Percentiles rank a stretch among this genome's conserved stretches.
Evolutionary conservation across 2,888 invertebrate species (phyloP).

Genomic region (Trichopoda pennipes): DNA sequence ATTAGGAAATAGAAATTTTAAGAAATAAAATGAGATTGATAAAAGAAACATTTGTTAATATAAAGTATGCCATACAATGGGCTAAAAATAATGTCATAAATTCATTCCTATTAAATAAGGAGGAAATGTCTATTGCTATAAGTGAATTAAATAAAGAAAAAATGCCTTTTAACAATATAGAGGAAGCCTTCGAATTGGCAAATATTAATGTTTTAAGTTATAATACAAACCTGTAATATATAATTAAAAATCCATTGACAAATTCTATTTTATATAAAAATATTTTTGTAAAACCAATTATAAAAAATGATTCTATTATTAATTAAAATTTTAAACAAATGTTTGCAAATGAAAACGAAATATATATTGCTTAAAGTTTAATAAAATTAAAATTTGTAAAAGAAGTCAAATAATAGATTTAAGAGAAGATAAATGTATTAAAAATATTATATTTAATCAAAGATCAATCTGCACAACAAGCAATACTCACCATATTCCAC

Average conservation of each 20-base stretch:
- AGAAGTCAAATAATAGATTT: too few relatives aligned
- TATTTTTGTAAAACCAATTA: slow-evolving; percentile 16
- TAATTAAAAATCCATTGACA: slow-evolving; percentile 13
- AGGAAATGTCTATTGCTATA: too few relatives aligned
- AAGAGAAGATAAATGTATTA: too few relatives aligned
- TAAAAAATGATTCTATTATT: slow-evolving; percentile 22
- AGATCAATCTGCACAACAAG: too few relatives aligned
- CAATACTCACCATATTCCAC: too few relatives aligned
- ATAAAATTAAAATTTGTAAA: slow-evolving; percentile 13
- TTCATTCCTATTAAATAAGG: slow-evolving; percentile 2
- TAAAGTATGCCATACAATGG: slow-evolving; percentile 30
- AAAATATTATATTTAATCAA: too few relatives aligned
- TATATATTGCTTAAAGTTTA: neutral
- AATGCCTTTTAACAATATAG: neutral
- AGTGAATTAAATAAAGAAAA: slow-evolving; percentile 9
- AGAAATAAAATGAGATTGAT: slow-evolving; percentile 17
- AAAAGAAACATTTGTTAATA: slow-evolving; percentile 16
- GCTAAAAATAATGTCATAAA: slow-evolving; percentile 21
- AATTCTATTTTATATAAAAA: slow-evolving; percentile 1
- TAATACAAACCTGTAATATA: neutral
- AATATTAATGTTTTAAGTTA: slow-evolving; percentile 10
- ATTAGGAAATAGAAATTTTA: slow-evolving; percentile 8
- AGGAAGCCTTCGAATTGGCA: slow-evolving; percentile 8
- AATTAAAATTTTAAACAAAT: slow-evolving; percentile 27
- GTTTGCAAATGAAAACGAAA: slow-evolving; percentile 11